Percentiles rank a stretch among this genome's conserved stretches.
phyloP scores from a whole-genome alignment of 2,797 vertebrate genomes.

The Pangasius krempfi region DNA sequence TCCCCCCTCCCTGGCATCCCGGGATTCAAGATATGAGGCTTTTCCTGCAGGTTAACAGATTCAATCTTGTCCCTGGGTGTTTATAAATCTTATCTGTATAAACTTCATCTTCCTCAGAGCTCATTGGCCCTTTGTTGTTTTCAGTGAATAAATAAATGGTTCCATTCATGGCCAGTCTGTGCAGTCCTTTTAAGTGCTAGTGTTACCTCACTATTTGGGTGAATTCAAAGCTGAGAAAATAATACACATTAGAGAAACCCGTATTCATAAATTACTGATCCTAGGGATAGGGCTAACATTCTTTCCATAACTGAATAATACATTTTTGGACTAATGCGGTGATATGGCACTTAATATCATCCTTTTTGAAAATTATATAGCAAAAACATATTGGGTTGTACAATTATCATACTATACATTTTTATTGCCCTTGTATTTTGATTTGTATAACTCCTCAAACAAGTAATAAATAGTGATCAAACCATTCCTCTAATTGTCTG shows the following conservation, averaged over 20 bases:
- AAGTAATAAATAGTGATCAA: not conserved
- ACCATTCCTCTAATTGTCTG: not conserved
- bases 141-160: not conserved
- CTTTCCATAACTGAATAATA: not conserved
- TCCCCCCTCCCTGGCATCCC: not conserved
- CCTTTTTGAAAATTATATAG: not conserved
- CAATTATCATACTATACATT: not conserved
- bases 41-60: not conserved
- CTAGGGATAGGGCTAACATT: not conserved
- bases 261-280: not conserved
- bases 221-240: not conserved
- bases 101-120: not conserved
- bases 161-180: not conserved
- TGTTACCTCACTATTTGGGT: not conserved
- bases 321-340: not conserved
- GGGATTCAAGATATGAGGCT: not conserved
- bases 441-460: not conserved
- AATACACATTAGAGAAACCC: not conserved
- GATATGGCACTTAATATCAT: not conserved
- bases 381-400: not conserved
- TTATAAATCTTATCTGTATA: not conserved
- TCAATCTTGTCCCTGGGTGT: not conserved
- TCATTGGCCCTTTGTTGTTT: not conserved
- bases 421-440: not conserved
- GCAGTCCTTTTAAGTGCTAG: not conserved